These are phyloP conservation scores for Actenoides lindsayi DNA, from an alignment of 2,113 vertebrate genomes.

Conservation along the genomic window DNA sequence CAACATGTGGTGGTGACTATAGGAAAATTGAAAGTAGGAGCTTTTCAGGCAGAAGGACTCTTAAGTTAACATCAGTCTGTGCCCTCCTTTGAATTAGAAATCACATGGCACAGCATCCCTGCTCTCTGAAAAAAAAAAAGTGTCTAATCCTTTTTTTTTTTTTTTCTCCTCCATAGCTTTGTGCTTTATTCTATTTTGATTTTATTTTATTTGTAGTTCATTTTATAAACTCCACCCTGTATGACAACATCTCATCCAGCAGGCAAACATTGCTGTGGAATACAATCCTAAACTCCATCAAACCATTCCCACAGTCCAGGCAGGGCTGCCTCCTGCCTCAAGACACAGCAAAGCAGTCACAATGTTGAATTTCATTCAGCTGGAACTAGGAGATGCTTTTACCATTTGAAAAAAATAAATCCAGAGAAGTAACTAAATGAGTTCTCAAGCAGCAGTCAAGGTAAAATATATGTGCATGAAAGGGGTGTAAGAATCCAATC, in stretches of 20 bases:
- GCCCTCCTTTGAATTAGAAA: slow-evolving; percentile 33
- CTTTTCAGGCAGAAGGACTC: slow-evolving; percentile 47
- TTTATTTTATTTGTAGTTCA: not conserved
- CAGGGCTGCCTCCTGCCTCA: not conserved
- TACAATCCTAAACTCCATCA: not conserved
- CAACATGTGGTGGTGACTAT: slow-evolving; percentile 28
- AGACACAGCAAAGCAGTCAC: slow-evolving; percentile 11
- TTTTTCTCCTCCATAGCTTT: not conserved
- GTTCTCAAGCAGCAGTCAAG: not conserved
- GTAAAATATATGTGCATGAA: not conserved
- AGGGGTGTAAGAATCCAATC: not conserved
- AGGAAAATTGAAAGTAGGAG: slow-evolving; percentile 62
- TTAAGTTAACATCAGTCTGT: slow-evolving; percentile 22
- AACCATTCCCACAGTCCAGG: slow-evolving; percentile 11
- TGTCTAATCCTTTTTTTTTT: not conserved
- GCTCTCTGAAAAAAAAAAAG: not conserved
- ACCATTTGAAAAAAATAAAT: slow-evolving; percentile 9
- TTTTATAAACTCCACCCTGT: not conserved
- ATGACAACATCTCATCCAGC: not conserved
- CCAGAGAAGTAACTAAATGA: slow-evolving; percentile 1
- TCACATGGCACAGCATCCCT: not conserved
- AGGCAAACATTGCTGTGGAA: not conserved
- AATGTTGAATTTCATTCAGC: slow-evolving; percentile 22
- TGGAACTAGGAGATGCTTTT: not conserved
- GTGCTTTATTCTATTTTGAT: not conserved